Base-by-base conservation (phyloP, 2,797 vertebrate species). In the Myotis myotis region DNA sequence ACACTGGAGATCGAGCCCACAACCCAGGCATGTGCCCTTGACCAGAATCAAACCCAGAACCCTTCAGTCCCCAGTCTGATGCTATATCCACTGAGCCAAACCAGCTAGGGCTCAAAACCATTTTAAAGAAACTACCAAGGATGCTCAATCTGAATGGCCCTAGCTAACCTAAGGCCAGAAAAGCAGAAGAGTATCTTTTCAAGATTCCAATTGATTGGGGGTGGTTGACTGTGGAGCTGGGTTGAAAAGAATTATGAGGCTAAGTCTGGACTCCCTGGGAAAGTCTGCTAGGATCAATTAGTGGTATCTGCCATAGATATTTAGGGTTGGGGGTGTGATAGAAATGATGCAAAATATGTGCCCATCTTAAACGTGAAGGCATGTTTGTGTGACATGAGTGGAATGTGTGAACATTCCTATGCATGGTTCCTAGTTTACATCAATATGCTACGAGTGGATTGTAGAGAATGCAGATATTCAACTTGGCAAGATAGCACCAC, bases 71-170 rank as follows among this genome's bases (percentile, higher is more conserved):
- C 60, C 60, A 30, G 60, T 62, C 60, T 62, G 12, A 62, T 30
- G 57, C 57, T 62, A 30, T 62, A 62, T 62, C 60, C 60, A 30
- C 60, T 62, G 60, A 62, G 60, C 28, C 25, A 6, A 62, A 60
- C 2, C 0, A 2, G 57, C 12, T 30, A 62, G 28, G 12, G 12
- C 5, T 88, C 41, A 72, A 93, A 94, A 71, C 2, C 23, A 86
- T 85, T 91, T 82, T 41, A 55, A 76, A 93, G 36, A 86, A 94
- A 79, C 23, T 75, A 19, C 76, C 57, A 81, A 83, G 38, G 72
- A 60, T 10, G 94, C 8, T 85, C 49, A 51, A 15, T 75, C 38
- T 9, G 25, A 70, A 25, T 33, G 41, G 0, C 30, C 60, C 47
- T 72, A 33, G 3, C 55, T 68, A 47, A 47, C 20, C 47, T 55